Evolutionary conservation across 2,113 vertebrate species (phyloP).

Genomic region (Acrocephalus kingi): DNA sequence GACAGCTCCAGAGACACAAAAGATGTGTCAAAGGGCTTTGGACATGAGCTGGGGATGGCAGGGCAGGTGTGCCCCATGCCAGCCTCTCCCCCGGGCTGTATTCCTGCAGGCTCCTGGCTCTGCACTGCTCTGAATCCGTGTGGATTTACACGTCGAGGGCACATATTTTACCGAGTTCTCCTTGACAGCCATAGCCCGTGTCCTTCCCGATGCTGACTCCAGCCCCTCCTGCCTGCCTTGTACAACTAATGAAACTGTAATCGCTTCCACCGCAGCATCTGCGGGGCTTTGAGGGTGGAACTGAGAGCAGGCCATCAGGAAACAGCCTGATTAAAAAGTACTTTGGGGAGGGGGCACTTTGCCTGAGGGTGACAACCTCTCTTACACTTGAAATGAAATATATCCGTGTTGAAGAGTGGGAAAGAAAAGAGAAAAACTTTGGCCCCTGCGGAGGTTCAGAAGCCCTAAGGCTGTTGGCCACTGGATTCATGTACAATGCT

Average conservation of each 20-base stretch:
- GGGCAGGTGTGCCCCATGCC: neutral
- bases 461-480: constrained; percentile 48
- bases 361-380: constrained; percentile 48
- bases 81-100: fast-evolving
- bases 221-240: neutral
- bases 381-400: constrained; percentile 39
- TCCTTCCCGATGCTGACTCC: neutral
- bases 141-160: neutral
- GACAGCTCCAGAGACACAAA: neutral
- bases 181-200: neutral
- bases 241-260: neutral
- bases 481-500: neutral
- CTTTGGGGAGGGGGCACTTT: constrained; percentile 44
- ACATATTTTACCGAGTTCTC: neutral
- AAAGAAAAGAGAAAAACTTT: constrained; percentile 43
- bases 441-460: constrained; percentile 8
- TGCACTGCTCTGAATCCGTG: fast-evolving
- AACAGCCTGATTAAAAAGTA: constrained; percentile 30
- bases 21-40: neutral
- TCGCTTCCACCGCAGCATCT: neutral
- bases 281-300: neutral
- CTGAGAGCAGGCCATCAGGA: neutral
- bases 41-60: neutral
- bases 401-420: neutral
- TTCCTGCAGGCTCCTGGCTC: neutral